A percentile compares a stretch with the other conserved stretches of the same genome.
Conservation (phyloP, 2,113 vertebrate species). For the Ictalurus furcatus region DNA sequence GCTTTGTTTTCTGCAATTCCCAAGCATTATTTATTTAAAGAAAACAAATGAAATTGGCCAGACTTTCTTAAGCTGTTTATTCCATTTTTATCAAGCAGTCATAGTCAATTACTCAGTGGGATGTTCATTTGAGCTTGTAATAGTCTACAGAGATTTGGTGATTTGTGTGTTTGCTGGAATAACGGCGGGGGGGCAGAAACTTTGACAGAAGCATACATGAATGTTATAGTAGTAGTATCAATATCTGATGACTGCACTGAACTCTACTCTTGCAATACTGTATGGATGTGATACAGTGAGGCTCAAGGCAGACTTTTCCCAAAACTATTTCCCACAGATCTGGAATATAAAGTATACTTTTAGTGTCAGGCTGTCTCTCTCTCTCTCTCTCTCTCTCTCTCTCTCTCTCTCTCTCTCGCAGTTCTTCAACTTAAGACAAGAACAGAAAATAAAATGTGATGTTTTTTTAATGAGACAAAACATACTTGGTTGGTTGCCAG, state of each 20-base stretch:
- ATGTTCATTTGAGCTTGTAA: neutral
- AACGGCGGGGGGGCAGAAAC: neutral
- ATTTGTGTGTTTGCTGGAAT: neutral
- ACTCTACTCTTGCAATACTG: neutral
- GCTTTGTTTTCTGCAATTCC: neutral
- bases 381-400: neutral
- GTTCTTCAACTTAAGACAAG: too few species aligned
- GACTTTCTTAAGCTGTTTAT: neutral
- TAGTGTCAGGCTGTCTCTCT: neutral
- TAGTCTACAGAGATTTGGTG: neutral
- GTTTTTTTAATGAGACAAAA: too few species aligned
- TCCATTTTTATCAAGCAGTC: neutral
- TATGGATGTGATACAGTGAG: neutral
- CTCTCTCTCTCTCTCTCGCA: neutral
- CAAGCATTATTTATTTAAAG: neutral
- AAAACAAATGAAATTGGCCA: neutral
- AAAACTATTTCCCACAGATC: neutral
- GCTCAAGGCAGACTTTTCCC: neutral
- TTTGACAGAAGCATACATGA: neutral
- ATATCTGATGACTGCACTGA: constrained; percentile 9
- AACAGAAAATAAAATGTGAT: neutral
- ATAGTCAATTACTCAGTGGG: neutral
- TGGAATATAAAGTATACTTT: neutral
- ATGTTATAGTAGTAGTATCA: neutral
- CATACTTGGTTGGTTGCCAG: too few species aligned